Conservation (phyloP, 2,888 invertebrate species). For the Elegia similella region DNA sequence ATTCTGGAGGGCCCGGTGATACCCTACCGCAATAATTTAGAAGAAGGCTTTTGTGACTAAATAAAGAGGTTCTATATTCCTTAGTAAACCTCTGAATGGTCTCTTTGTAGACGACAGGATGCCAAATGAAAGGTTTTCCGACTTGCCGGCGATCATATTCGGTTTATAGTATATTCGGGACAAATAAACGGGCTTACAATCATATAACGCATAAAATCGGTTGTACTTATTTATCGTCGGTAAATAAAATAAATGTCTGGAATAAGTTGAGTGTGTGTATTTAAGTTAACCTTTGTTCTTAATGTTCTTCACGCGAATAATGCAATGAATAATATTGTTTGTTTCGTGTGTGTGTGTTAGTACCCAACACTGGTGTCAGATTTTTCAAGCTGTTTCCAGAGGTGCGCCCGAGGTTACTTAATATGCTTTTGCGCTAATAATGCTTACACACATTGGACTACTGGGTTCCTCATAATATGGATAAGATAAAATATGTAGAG, state of each 20-base stretch:
- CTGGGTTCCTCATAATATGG: no score
- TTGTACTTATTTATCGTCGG: background rate
- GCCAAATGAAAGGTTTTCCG: constrained; percentile 31
- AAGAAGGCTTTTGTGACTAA: constrained; percentile 16
- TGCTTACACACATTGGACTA: no score
- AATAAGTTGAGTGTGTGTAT: background rate
- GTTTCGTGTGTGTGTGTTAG: no score
- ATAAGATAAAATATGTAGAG: no score
- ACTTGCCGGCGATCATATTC: constrained; percentile 22
- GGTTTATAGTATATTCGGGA: constrained; percentile 14
- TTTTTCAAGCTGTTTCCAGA: no score
- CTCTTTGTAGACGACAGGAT: constrained; percentile 27
- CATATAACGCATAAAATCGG: background rate
- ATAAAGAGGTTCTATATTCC: constrained; percentile 15
- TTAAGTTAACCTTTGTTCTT: no score
- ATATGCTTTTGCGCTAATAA: no score
- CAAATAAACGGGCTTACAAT: constrained; percentile 7
- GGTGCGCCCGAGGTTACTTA: no score
- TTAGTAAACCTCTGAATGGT: constrained; percentile 22
- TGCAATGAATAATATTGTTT: no score
- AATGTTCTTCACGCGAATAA: no score
- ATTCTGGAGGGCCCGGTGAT: constrained; percentile 9
- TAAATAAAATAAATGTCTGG: constrained; percentile 14
- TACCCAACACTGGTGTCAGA: no score
- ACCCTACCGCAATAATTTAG: constrained; percentile 6